phyloP scores from a whole-genome alignment of 1,140 invertebrate species.

The Heliothis subflexa region DNA sequence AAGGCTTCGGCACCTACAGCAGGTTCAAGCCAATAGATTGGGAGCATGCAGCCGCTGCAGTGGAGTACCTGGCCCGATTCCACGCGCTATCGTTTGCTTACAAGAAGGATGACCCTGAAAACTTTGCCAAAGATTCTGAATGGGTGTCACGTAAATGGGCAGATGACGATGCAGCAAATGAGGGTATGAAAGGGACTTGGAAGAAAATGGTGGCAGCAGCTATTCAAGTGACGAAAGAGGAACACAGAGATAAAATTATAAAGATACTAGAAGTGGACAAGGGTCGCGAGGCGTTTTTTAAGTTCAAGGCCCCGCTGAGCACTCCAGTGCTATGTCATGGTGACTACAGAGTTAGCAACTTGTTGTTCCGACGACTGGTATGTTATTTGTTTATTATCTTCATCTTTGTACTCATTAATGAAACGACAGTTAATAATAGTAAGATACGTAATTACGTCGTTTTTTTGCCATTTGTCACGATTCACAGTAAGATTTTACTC shows the following conservation, averaged over 20 bases:
- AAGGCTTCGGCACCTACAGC: slow-evolving; percentile 59
- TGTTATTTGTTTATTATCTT: neutral
- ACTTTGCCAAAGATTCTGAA: slow-evolving; percentile 57
- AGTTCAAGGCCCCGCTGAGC: slow-evolving; percentile 51
- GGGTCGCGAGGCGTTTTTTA: slow-evolving; percentile 27
- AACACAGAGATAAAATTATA: slow-evolving; percentile 55
- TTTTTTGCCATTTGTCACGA: too few relatives aligned
- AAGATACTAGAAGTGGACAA: slow-evolving; percentile 44
- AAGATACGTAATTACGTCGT: too few relatives aligned
- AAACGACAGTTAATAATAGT: too few relatives aligned
- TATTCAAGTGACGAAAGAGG: slow-evolving; percentile 46
- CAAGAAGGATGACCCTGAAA: slow-evolving; percentile 61
- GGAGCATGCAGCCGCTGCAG: slow-evolving; percentile 57
- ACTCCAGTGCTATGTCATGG: slow-evolving; percentile 65
- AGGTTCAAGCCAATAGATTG: slow-evolving; percentile 66
- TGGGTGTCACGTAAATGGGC: slow-evolving; percentile 48
- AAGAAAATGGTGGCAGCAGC: slow-evolving; percentile 38
- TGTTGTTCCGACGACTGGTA: slow-evolving; percentile 64
- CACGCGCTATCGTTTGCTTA: slow-evolving; percentile 72
- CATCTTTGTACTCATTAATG: too few relatives aligned
- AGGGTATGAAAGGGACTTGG: slow-evolving; percentile 23
- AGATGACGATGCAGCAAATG: neutral
- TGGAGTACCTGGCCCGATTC: slow-evolving; percentile 65
- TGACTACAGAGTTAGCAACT: slow-evolving; percentile 71
- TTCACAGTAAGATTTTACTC: too few relatives aligned